phyloP scores from a whole-genome alignment of 1,140 invertebrate genomes.

The Ruditapes philippinarum region DNA sequence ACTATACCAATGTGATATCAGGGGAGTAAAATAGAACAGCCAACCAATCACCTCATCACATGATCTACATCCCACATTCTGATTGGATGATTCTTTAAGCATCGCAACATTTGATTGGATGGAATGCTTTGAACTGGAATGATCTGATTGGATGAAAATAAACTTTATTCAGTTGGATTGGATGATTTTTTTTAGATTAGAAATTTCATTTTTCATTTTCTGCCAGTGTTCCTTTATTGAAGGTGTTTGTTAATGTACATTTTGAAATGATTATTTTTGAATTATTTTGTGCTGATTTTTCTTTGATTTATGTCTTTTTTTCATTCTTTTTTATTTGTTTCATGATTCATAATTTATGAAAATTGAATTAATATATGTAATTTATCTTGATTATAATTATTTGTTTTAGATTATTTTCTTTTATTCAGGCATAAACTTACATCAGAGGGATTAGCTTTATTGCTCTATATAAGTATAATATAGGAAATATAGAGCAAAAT shows the following conservation, averaged over 20 bases:
- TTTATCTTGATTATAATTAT: constrained; percentile 35
- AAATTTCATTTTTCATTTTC: constrained; percentile 28
- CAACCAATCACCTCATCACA: constrained; percentile 62
- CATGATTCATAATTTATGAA: constrained; percentile 46
- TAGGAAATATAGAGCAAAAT: constrained; percentile 24
- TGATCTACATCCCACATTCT: constrained; percentile 65
- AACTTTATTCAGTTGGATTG: constrained; percentile 47
- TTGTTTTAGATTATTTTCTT: constrained; percentile 30
- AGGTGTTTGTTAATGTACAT: constrained; percentile 35
- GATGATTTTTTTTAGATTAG: constrained; percentile 28
- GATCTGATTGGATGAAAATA: constrained; percentile 65
- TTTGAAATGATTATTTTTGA: not conserved
- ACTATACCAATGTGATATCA: constrained; percentile 64
- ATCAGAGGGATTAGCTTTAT: constrained; percentile 56
- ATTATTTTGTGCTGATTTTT: constrained; percentile 38
- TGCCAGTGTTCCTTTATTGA: constrained; percentile 55
- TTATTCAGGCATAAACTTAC: constrained; percentile 40
- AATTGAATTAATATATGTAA: constrained; percentile 42
- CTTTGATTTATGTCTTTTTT: constrained; percentile 43
- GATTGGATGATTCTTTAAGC: constrained; percentile 50
- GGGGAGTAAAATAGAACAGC: constrained; percentile 53
- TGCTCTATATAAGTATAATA: not conserved
- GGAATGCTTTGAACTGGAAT: constrained; percentile 24
- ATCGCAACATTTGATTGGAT: constrained; percentile 52
- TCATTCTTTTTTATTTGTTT: constrained; percentile 38